Percentiles rank a stretch among this genome's conserved stretches.
These are phyloP conservation scores for Drosophila kanekoi DNA, from an alignment of 2,888 invertebrate genomes.

Conservation along the genomic window DNA sequence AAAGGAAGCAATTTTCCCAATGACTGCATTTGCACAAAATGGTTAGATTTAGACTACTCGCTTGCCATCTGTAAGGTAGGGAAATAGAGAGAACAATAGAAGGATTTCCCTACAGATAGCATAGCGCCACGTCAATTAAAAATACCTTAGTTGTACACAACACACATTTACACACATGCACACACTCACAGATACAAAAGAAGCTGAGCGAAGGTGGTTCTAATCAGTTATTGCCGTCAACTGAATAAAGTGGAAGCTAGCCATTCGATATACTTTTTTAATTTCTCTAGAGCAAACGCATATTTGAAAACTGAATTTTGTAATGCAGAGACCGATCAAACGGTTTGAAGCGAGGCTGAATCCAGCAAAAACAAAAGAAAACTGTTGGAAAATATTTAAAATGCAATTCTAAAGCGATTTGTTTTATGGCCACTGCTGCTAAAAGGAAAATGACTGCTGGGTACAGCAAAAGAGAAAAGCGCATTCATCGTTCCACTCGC, in stretches of 20 bases:
- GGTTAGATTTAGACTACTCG: slow-evolving; percentile 34
- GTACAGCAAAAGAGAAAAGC: slow-evolving; percentile 7
- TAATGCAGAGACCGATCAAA: background rate
- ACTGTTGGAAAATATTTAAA: slow-evolving; percentile 69
- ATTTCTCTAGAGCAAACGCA: background rate
- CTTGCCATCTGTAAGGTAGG: slow-evolving; percentile 1
- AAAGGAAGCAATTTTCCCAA: slow-evolving; percentile 70
- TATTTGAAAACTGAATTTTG: background rate
- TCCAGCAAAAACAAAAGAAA: slow-evolving; percentile 18
- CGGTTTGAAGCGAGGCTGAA: too few relatives aligned
- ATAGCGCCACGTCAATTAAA: slow-evolving; percentile 25
- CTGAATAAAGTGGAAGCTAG: too few relatives aligned
- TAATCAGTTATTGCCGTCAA: background rate
- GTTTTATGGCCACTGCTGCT: slow-evolving; percentile 55
- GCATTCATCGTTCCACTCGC: slow-evolving; percentile 12
- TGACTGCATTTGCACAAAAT: slow-evolving; percentile 64
- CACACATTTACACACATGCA: background rate
- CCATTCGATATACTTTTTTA: too few relatives aligned
- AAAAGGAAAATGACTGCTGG: slow-evolving; percentile 2
- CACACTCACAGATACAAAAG: background rate
- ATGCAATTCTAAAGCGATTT: slow-evolving; percentile 76
- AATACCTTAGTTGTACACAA: background rate
- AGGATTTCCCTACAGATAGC: slow-evolving; percentile 5
- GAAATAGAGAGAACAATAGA: slow-evolving; percentile 13
- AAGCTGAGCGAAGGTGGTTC: background rate